These are phyloP conservation scores for Eira barbara DNA, from an alignment of 2,113 vertebrate species.

Conservation along the genomic window DNA sequence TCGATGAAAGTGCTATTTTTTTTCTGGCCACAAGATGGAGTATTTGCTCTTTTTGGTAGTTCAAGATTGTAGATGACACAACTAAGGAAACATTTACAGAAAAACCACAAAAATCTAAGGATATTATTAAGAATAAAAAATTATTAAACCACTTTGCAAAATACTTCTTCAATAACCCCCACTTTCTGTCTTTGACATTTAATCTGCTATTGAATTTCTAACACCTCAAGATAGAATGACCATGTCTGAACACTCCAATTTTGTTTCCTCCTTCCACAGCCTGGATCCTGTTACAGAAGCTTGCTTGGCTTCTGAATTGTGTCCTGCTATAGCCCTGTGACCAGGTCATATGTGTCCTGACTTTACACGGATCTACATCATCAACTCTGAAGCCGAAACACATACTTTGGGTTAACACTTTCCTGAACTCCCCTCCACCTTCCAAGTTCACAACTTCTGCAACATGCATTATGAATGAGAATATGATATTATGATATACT, in stretches of 20 bases:
- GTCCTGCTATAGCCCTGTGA: background rate
- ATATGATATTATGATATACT: background rate
- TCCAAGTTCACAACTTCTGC: background rate
- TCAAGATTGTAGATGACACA: background rate
- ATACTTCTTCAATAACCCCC: background rate
- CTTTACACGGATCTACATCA: background rate
- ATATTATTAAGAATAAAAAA: background rate
- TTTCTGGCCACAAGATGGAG: slow-evolving; percentile 71
- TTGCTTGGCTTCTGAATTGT: background rate
- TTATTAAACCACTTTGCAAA: background rate
- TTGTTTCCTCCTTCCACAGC: background rate
- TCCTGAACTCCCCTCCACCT: background rate
- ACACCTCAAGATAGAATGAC: background rate
- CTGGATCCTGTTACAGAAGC: background rate
- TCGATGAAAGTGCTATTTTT: background rate
- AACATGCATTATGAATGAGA: background rate
- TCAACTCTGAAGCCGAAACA: background rate
- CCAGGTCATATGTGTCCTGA: background rate
- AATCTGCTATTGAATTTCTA: background rate
- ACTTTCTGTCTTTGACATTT: background rate
- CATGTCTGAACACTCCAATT: background rate
- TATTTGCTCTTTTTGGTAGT: slow-evolving; percentile 36
- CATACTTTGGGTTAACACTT: background rate
- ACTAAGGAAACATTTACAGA: slow-evolving; percentile 31
- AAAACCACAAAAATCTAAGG: background rate